Evolutionary conservation across 92 coral and sea anemone genomes (phyloP), one percentile per base, ranked within the genome.

Genomic region (Desmophyllum pertusum): DNA sequence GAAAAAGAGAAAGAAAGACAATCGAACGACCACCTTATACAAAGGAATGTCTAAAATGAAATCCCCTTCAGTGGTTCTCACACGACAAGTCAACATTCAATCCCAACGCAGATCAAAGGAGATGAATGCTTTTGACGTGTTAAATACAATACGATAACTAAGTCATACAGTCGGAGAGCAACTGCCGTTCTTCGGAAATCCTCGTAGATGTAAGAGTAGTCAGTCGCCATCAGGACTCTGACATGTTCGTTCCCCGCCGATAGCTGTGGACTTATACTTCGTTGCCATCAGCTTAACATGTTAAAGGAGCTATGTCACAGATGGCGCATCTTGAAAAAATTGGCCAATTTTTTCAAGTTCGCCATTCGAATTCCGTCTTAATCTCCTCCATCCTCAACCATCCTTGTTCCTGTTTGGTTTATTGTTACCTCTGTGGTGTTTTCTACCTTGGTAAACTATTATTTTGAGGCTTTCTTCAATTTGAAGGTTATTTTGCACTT

Each of bases 41-140:
- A 29, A 10, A 21, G 46, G 46, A 6, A 46, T 27, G 41, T 46
- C 78, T 51, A 33, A 30, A 52, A 14, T 30, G 11, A 74, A 74
- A 31, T 74, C 78, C 2, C 75, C 75, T 18, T 70, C 75, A 27
- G 75, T 70, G 4, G 75, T 70, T 10, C 75, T 70, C 40, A 70
- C 33, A 21, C 31, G 52, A 70, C 51, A 70, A 4, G 75, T 70
- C 27, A 39, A 40, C 30, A 10, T 27, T 4, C 31, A 70, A 6
- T 8, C 31, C 25, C 33, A 70, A 70, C 27, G 35, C 31, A 21
- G 21, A 40, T 23, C 27, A 21, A 70, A 19, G 29, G 75, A 39
- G 75, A 6, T 10, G 19, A 43, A 38, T 1, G 25, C 31, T 3
- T 18, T 23, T 70, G 75, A 27, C 31, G 50, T 25, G 10, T 67